These are phyloP conservation scores for Dipodomys stephensi DNA, from an alignment of 2,113 vertebrate genomes.

Conservation along the genomic window DNA sequence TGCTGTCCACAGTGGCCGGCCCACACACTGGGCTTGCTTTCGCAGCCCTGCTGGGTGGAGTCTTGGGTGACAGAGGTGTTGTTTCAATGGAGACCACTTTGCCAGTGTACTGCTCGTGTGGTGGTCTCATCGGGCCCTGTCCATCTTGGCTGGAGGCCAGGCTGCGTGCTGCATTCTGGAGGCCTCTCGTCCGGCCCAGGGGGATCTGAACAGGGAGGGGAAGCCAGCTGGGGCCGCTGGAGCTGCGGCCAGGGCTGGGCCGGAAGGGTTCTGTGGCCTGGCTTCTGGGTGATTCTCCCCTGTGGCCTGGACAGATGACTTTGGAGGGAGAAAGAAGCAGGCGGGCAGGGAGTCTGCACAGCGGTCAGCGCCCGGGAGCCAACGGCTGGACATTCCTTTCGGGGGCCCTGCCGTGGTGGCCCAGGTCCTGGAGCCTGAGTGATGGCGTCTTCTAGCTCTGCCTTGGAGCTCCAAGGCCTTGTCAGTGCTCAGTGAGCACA, in stretches of 20 bases:
- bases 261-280: neutral
- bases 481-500: no score
- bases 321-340: neutral
- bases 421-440: neutral
- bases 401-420: neutral
- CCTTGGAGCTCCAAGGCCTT: no score
- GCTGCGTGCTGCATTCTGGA: no score
- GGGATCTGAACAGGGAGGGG: neutral
- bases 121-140: neutral
- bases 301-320: neutral
- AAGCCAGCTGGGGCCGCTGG: neutral
- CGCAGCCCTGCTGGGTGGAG: fast-evolving
- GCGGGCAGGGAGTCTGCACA: neutral
- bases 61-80: neutral
- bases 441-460: neutral
- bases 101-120: no score
- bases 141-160: neutral
- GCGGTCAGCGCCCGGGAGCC: neutral
- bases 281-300: neutral
- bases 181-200: neutral
- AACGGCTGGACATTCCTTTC: neutral
- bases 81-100: neutral
- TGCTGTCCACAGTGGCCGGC: neutral
- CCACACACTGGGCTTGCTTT: neutral
- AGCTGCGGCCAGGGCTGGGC: fast-evolving